These are phyloP conservation scores for Hypomecis atomaria DNA, from an alignment of 2,888 invertebrate species.

Conservation along the genomic window DNA sequence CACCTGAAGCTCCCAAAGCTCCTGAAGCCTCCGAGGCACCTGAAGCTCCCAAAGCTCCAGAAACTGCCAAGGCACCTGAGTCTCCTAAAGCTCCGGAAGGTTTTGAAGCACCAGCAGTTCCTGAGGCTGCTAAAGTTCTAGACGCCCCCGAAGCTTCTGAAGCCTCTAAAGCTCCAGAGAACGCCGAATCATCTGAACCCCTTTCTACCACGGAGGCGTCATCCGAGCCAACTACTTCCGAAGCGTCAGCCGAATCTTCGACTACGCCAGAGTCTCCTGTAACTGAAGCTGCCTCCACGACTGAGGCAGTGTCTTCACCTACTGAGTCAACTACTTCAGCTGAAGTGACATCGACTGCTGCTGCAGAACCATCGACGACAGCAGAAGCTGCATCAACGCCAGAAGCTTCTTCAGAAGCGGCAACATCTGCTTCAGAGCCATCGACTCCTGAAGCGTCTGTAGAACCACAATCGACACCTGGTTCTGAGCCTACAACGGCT, in stretches of 20 bases:
- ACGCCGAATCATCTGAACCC: constrained; percentile 10
- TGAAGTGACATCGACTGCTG: constrained; percentile 14
- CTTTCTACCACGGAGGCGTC: constrained; percentile 15
- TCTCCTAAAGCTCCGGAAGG: neutral
- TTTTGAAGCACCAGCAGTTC: neutral
- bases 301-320: neutral
- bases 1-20: neutral
- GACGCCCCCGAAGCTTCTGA: neutral
- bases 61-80: neutral
- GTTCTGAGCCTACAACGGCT: constrained; percentile 13
- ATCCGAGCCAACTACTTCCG: constrained; percentile 23
- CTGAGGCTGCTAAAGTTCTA: neutral
- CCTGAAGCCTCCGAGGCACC: constrained; percentile 2
- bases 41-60: constrained; percentile 1
- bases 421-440: constrained; percentile 4
- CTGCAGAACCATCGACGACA: constrained; percentile 21
- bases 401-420: constrained; percentile 8
- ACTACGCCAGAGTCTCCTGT: constrained; percentile 32
- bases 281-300: constrained; percentile 29
- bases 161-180: neutral
- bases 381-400: constrained; percentile 21
- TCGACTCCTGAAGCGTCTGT: constrained; percentile 25
- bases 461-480: constrained; percentile 16
- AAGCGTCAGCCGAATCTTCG: constrained; percentile 26
- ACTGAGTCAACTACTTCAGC: neutral